These are phyloP conservation scores for Nilaparvata lugens DNA, from an alignment of 1,140 invertebrate species.

Conservation along the genomic window DNA sequence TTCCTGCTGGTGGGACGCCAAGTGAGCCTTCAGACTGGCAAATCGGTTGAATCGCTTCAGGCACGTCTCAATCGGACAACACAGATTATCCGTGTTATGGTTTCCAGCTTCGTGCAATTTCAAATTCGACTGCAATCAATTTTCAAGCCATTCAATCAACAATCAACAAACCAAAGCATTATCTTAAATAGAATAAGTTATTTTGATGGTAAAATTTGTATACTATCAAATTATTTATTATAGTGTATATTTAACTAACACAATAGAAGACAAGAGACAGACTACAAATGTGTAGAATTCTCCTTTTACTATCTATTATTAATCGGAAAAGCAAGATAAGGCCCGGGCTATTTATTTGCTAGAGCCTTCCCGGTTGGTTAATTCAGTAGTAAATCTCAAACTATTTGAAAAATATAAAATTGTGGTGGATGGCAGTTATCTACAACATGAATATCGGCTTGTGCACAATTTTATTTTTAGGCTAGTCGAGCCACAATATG, in stretches of 20 bases:
- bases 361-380: no score
- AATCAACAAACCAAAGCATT: slow-evolving; percentile 4
- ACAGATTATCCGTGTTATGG: slow-evolving; percentile 42
- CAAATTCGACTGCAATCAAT: slow-evolving; percentile 41
- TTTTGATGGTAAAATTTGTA: neutral
- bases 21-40: slow-evolving; percentile 61
- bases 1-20: slow-evolving; percentile 56
- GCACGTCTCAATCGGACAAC: slow-evolving; percentile 50
- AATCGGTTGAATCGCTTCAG: slow-evolving; percentile 50
- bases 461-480: no score
- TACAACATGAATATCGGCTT: no score
- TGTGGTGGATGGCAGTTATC: no score
- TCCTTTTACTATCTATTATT: no score
- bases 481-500: no score
- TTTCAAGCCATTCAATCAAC: slow-evolving; percentile 11
- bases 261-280: no score
- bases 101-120: slow-evolving; percentile 50
- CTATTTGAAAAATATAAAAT: no score
- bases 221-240: neutral
- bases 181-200: neutral
- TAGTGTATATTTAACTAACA: neutral
- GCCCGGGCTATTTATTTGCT: no score
- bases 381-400: no score
- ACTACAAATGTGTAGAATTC: no score
- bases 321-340: no score